A percentile compares a stretch with the other conserved stretches of the same genome.
phyloP scores from a whole-genome alignment of 1,140 invertebrate genomes.

The Orius insidiosus region DNA sequence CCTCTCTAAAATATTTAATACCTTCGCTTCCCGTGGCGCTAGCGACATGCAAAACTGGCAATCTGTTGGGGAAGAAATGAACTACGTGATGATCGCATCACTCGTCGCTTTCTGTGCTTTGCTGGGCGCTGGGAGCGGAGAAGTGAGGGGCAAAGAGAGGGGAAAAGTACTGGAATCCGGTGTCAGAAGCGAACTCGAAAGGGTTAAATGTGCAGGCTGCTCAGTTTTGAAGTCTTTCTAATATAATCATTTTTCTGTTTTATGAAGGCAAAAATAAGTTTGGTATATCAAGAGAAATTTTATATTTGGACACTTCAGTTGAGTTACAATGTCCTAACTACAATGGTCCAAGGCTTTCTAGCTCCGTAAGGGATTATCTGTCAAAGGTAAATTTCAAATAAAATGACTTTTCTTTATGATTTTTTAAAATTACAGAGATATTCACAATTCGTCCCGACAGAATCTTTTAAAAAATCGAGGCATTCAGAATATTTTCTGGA shows the following conservation, averaged over 20 bases:
- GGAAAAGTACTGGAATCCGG: too few species aligned
- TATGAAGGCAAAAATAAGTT: slow-evolving; percentile 3
- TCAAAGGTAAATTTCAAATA: slow-evolving; percentile 2
- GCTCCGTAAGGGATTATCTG: neutral
- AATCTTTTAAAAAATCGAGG: neutral
- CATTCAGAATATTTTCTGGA: neutral
- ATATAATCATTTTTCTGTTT: neutral
- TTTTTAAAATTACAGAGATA: neutral
- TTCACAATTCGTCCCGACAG: neutral
- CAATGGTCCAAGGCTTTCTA: neutral
- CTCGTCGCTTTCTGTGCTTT: too few species aligned
- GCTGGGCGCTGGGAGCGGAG: too few species aligned
- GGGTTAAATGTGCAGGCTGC: too few species aligned
- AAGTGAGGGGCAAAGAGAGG: too few species aligned
- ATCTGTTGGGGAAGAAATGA: too few species aligned
- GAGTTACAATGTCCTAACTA: neutral
- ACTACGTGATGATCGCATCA: too few species aligned
- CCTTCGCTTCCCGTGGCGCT: too few species aligned
- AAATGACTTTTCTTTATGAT: neutral
- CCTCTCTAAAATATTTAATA: too few species aligned
- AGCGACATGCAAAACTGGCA: too few species aligned
- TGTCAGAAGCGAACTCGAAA: too few species aligned
- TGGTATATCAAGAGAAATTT: neutral
- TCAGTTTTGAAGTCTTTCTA: too few species aligned
- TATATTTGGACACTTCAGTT: slow-evolving; percentile 1